Evolutionary conservation across 2,113 vertebrate genomes (phyloP).

Genomic region (Caranx melampygus): DNA sequence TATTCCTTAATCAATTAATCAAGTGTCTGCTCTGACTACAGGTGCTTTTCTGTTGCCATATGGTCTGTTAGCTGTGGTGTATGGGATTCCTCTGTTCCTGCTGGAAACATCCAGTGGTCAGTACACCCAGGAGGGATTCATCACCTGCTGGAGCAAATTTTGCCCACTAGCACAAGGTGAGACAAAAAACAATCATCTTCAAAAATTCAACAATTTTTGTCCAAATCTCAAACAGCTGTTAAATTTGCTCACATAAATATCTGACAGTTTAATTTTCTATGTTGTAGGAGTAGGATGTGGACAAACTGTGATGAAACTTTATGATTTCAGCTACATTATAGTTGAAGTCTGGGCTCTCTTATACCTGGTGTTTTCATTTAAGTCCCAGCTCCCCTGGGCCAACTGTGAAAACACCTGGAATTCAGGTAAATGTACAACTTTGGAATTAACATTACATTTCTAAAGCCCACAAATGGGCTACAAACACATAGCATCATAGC

Average conservation of each 20-base stretch:
- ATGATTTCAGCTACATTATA: constrained; percentile 86
- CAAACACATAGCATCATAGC: no score
- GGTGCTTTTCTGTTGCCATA: constrained; percentile 58
- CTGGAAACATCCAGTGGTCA: constrained; percentile 56
- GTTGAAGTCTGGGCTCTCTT: constrained; percentile 90
- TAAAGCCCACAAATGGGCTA: no score
- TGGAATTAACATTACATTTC: no score
- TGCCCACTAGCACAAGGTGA: constrained; percentile 74
- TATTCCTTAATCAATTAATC: background rate
- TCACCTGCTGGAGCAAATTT: constrained; percentile 53
- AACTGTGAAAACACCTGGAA: constrained; percentile 90
- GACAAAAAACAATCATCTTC: no score
- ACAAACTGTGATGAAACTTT: constrained; percentile 83
- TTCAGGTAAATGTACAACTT: constrained; percentile 79
- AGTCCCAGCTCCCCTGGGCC: constrained; percentile 86
- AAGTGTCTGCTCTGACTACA: background rate
- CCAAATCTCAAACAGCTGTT: no score
- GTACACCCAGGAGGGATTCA: constrained; percentile 63
- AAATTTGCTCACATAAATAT: no score
- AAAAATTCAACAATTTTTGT: no score
- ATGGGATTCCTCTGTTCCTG: constrained; percentile 56
- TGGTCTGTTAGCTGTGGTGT: constrained; percentile 39
- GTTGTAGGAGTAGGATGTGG: constrained; percentile 88
- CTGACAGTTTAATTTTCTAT: no score
- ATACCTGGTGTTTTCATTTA: constrained; percentile 89